A percentile compares a stretch with the other conserved stretches of the same genome.
Evolutionary conservation across 2,113 vertebrate genomes (phyloP).

Genomic region (Pedetes capensis): DNA sequence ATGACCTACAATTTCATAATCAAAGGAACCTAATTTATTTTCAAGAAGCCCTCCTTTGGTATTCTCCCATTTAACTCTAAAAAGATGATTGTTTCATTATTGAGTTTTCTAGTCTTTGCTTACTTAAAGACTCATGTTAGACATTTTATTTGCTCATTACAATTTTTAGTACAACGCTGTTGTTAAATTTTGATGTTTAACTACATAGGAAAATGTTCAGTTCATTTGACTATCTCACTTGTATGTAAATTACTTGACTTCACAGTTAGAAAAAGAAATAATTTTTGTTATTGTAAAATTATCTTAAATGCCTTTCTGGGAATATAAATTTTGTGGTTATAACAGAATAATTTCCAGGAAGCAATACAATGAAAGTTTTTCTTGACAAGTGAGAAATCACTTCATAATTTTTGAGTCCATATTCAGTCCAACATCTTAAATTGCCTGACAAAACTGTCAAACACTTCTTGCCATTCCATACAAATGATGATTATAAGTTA

Average conservation of each 20-base stretch:
- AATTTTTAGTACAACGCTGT: neutral
- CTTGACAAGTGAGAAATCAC: slow-evolving; percentile 62
- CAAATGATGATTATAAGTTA: slow-evolving; percentile 52
- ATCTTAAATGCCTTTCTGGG: neutral
- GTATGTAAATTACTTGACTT: neutral
- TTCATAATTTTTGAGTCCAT: slow-evolving; percentile 28
- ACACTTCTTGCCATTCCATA: slow-evolving; percentile 3
- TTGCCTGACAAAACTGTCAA: slow-evolving; percentile 62
- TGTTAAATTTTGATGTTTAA: neutral
- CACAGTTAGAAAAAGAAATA: neutral
- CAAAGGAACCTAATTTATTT: neutral
- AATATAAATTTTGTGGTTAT: slow-evolving; percentile 12
- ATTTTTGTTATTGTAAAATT: neutral
- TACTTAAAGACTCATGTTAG: neutral
- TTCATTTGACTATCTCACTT: neutral
- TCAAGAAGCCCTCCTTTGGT: neutral
- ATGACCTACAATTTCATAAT: neutral
- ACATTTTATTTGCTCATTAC: neutral
- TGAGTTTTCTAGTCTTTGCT: neutral
- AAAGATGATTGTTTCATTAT: neutral
- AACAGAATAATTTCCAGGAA: slow-evolving; percentile 54
- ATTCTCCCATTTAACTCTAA: neutral
- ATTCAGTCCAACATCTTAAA: slow-evolving; percentile 53
- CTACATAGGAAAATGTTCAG: neutral
- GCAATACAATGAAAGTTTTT: slow-evolving; percentile 17